phyloP scores from a whole-genome alignment of 1,140 invertebrate genomes.

The Drosophila kanapiae region DNA sequence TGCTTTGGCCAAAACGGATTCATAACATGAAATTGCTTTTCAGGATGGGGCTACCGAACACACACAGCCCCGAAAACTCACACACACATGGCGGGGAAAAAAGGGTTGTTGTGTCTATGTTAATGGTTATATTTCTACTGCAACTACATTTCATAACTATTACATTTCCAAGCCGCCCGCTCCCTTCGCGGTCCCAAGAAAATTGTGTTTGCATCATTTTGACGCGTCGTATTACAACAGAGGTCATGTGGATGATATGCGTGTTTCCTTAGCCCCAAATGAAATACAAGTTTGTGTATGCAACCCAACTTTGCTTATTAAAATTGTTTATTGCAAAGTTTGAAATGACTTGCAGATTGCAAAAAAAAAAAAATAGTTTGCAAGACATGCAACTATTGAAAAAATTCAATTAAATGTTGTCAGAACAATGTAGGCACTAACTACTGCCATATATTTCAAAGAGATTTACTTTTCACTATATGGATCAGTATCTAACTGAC shows the following conservation, averaged over 20 bases:
- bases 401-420: not conserved
- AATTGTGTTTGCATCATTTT: constrained; percentile 60
- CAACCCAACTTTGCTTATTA: constrained; percentile 44
- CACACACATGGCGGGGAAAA: constrained; percentile 21
- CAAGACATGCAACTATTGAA: constrained; percentile 15
- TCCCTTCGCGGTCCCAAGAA: constrained; percentile 1
- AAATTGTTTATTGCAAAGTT: constrained; percentile 28
- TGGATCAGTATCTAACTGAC: no score
- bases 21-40: constrained; percentile 83
- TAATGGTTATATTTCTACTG: constrained; percentile 66
- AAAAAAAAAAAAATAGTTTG: constrained; percentile 10
- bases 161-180: constrained; percentile 38
- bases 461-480: not conserved
- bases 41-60: constrained; percentile 45
- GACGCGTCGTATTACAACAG: constrained; percentile 45
- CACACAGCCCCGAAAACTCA: constrained; percentile 38
- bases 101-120: constrained; percentile 57
- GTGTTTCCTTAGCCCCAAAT: constrained; percentile 33
- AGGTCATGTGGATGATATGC: constrained; percentile 24
- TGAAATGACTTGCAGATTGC: constrained; percentile 2
- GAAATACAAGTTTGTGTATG: constrained; percentile 24
- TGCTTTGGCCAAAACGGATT: constrained; percentile 78
- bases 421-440: not conserved
- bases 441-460: not conserved
- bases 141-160: constrained; percentile 75